phyloP scores from a whole-genome alignment of 1,140 invertebrate species.

The Apolygus lucorum region DNA sequence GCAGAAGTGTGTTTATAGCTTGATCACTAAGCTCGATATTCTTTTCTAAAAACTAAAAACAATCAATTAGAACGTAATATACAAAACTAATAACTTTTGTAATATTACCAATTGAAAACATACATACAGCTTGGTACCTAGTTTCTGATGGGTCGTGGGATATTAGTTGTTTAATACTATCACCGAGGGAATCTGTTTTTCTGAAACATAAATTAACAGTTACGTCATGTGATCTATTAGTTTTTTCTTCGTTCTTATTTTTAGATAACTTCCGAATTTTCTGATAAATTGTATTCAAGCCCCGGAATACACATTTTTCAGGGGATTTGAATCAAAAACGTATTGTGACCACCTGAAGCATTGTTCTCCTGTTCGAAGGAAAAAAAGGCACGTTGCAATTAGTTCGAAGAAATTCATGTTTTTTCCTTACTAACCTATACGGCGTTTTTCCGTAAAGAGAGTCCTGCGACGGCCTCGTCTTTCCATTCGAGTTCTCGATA shows the following conservation, averaged over 20 bases:
- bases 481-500: not conserved
- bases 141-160: constrained; percentile 9
- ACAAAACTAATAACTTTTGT: not conserved
- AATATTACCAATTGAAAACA: constrained; percentile 4
- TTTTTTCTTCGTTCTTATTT: no score
- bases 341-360: no score
- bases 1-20: constrained; percentile 27
- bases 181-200: constrained; percentile 11
- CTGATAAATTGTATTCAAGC: no score
- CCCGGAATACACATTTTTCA: no score
- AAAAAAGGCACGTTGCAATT: no score
- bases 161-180: constrained; percentile 15
- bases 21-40: constrained; percentile 28
- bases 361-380: no score
- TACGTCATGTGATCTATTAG: no score
- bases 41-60: constrained; percentile 29
- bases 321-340: no score
- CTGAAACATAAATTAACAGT: constrained; percentile 3
- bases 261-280: no score
- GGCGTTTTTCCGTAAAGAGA: not conserved
- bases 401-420: no score
- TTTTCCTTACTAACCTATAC: not conserved
- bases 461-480: not conserved
- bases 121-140: constrained; percentile 26
- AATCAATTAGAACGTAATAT: not conserved